phyloP scores from a whole-genome alignment of 1,140 invertebrate genomes.

The Antheraea mylitta region DNA sequence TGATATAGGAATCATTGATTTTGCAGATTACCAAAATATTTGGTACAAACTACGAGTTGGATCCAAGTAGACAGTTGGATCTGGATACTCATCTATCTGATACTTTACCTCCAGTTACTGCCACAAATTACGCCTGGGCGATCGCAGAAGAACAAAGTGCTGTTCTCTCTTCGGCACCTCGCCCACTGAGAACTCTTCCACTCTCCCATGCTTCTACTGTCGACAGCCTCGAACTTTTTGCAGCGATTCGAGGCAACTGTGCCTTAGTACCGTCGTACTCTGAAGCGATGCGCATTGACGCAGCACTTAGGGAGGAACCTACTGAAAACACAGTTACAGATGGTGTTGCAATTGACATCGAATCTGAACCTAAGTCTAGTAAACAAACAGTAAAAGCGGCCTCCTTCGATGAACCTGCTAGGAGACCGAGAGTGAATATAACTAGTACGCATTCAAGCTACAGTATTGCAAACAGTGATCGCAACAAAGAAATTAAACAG shows the following conservation, averaged over 20 bases:
- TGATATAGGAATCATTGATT: slow-evolving; percentile 2
- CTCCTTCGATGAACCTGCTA: slow-evolving; percentile 64
- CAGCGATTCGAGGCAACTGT: slow-evolving; percentile 73
- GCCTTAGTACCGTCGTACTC: slow-evolving; percentile 81
- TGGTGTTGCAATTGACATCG: slow-evolving; percentile 48
- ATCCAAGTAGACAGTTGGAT: slow-evolving; percentile 66
- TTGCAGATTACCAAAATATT: slow-evolving; percentile 84
- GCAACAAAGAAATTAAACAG: slow-evolving; percentile 56
- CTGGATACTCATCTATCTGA: slow-evolving; percentile 75
- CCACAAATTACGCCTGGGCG: slow-evolving; percentile 62
- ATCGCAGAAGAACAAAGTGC: slow-evolving; percentile 81
- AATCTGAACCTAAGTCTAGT: slow-evolving; percentile 39
- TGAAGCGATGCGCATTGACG: slow-evolving; percentile 80
- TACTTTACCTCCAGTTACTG: slow-evolving; percentile 63
- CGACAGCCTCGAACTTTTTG: slow-evolving; percentile 66
- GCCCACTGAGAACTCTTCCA: slow-evolving; percentile 86
- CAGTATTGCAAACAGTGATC: slow-evolving; percentile 47
- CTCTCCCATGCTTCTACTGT: slow-evolving; percentile 79
- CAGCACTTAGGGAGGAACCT: slow-evolving; percentile 63
- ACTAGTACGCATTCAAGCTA: slow-evolving; percentile 61
- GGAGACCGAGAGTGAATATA: slow-evolving; percentile 53
- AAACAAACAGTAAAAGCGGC: slow-evolving; percentile 56
- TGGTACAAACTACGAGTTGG: slow-evolving; percentile 84
- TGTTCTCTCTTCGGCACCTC: slow-evolving; percentile 79
- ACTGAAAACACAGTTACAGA: slow-evolving; percentile 42